These are phyloP conservation scores for Oscheius sp. DNA, from an alignment of 2,888 invertebrate genomes.

Conservation along the genomic window DNA sequence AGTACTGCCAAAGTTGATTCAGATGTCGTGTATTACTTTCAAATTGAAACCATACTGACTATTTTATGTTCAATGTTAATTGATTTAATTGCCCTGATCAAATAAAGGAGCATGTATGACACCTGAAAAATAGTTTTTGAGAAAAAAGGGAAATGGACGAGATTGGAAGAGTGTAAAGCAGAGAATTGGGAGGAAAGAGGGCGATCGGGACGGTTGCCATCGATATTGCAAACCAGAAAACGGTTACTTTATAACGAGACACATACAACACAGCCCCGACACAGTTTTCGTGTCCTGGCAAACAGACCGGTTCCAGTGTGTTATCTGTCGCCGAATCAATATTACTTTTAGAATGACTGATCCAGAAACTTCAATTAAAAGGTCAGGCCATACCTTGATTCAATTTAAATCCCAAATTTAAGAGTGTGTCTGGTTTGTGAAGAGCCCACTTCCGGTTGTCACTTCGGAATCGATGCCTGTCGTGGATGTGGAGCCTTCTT, in stretches of 20 bases:
- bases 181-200: no score
- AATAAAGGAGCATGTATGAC: neutral
- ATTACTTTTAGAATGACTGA: neutral
- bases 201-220: no score
- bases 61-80: no score
- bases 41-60: no score
- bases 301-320: conserved; percentile 18
- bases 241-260: no score
- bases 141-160: neutral
- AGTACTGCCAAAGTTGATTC: no score
- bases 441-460: neutral
- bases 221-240: no score
- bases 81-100: no score
- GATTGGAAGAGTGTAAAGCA: no score
- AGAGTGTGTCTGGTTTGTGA: conserved; percentile 10
- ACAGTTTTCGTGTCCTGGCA: conserved; percentile 19
- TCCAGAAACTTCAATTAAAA: neutral
- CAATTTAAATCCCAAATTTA: neutral
- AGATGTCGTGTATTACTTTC: no score
- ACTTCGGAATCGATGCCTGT: conserved; percentile 26
- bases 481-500: conserved; percentile 16
- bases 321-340: neutral
- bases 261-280: neutral
- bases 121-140: neutral
- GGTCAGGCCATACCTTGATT: neutral